Base-by-base conservation (phyloP, 2,113 vertebrate species). In the Eptesicus fuscus region DNA sequence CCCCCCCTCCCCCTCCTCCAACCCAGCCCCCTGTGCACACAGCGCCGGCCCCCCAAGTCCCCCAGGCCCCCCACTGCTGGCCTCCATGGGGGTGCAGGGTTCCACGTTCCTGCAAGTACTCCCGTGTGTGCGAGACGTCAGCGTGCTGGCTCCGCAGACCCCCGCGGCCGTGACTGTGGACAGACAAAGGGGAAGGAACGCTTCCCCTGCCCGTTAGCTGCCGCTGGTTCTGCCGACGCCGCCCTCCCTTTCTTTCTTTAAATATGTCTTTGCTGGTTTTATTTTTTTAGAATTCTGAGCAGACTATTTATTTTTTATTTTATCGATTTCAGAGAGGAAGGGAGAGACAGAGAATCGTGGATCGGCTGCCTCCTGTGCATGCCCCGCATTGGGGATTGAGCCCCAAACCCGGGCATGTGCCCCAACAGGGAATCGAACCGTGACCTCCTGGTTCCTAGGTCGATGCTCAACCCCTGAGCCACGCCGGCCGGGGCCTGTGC, bases 151-250 rank as follows among this genome's bases (percentile, higher is more conserved):
- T 35, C 35, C 35, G 11, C 28, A 8, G 32, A 56, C n/a, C 44
- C 44, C 42, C 0, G 28, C 30, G 2, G 20, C 35, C 13, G 28
- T 1, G 80, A 82, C 11, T 2, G 56, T 11, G 83, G 59, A 10
- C 93, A 83, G 96, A 96, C 95, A 88, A 83, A 84, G 25, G 42
- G 70, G 42, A 35, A 11, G 30, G 1, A 2, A 13, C 4, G 2
- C 25, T 44, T 37, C 11, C 30, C 12, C 78, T 14, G 80, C 20
- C 42, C 7, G 5, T 23, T 5, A 18, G 1, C 20, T 1, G 59
- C 63, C 44, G 69, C 78, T 51, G 67, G 11, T 78, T 71, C 83
- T 37, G 40, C 40, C 47, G 90, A 94, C 9, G 22, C 22, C 56
- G 25, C 56, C 20, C 22, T 25, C 20, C 53, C 22, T 23, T 20